These are phyloP conservation scores for Characodon lateralis DNA, from an alignment of 2,797 vertebrate genomes.

Conservation along the genomic window DNA sequence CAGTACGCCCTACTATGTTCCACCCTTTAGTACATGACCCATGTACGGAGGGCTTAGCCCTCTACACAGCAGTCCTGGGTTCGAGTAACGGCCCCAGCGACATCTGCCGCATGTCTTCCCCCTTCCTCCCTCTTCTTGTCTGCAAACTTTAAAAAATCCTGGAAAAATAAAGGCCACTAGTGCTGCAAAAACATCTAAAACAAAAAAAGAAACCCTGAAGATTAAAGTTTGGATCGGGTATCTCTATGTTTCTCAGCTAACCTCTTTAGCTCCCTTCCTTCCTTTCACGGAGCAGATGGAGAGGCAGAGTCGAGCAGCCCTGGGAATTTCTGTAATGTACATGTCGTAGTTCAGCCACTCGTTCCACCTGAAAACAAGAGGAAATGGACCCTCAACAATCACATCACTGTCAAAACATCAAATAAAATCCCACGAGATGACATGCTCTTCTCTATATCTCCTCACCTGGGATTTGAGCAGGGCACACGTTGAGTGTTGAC, in stretches of 20 bases:
- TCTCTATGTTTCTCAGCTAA: slow-evolving; percentile 54
- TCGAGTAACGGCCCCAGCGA: too few relatives aligned
- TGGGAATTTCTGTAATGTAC: slow-evolving; percentile 95
- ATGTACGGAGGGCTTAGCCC: too few relatives aligned
- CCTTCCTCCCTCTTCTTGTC: too few relatives aligned
- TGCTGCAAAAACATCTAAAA: too few relatives aligned
- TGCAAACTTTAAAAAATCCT: too few relatives aligned
- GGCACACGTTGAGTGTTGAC: slow-evolving; percentile 98
- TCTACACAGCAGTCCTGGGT: too few relatives aligned
- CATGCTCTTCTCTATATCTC: background rate
- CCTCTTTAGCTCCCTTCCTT: slow-evolving; percentile 97
- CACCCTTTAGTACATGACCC: too few relatives aligned
- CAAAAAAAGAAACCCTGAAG: background rate
- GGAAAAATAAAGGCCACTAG: too few relatives aligned
- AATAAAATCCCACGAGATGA: background rate
- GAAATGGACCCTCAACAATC: slow-evolving; percentile 1
- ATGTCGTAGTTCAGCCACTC: slow-evolving; percentile 98
- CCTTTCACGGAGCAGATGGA: slow-evolving; percentile 99
- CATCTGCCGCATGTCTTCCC: too few relatives aligned
- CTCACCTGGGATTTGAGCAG: slow-evolving; percentile 96
- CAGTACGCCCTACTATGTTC: too few relatives aligned
- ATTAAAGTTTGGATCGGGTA: background rate
- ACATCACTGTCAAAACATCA: background rate
- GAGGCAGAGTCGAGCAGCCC: slow-evolving; percentile 95
- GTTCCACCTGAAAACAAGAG: slow-evolving; percentile 86